Base-by-base conservation (phyloP, 1,140 invertebrate species). In the Sarcophaga peregrina region DNA sequence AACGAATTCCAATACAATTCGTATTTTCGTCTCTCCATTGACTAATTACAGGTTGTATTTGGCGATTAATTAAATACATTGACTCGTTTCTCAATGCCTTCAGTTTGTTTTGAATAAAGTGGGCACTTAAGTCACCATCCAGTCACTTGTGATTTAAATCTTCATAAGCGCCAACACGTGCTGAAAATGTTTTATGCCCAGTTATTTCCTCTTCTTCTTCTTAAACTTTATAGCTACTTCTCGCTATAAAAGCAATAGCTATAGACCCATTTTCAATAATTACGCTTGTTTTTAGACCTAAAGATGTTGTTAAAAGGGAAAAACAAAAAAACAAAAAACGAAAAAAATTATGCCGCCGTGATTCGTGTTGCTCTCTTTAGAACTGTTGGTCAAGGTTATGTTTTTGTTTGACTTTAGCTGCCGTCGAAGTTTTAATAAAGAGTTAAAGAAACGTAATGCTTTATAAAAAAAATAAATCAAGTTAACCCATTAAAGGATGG, bases 341-440 rank as follows among this genome's bases (percentile, higher is more conserved):
- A 37, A 37, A 37, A 37, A 37, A 2, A 37, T 37, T 17, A 9
- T 68, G 75, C 13, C 47, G 47, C 25, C 47, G 75, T 48, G 17
- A 25, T 68, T 25, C 62, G 62, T 68, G n/a, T 9, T 17, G n/a
- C 17, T 13, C 15, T 13, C 58, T 68, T 68, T 20, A 68, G 62
- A 68, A 25, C 17, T 78, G 17, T 78, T 78, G 75, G 75, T 78
- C 75, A 78, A 78, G 75, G 75, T 78, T 78, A 78, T 17, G 25
- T 4, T 37, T 68, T 15, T 68, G 10, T 68, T 10, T 8, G 62
- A 9, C 25, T 68, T 68, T 20, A 9, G 20, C n/a, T 37, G 62
- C 17, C 62, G 17, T 4, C 10, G 20, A 68, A 17, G 20, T n/a
- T 15, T 58, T 13, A 68, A 25, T 25, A 7, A 68, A 68, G 13